A percentile compares a stretch with the other conserved stretches of the same genome.
phyloP scores from a whole-genome alignment of 2,888 invertebrate species.

The Eristalinus aeneus region DNA sequence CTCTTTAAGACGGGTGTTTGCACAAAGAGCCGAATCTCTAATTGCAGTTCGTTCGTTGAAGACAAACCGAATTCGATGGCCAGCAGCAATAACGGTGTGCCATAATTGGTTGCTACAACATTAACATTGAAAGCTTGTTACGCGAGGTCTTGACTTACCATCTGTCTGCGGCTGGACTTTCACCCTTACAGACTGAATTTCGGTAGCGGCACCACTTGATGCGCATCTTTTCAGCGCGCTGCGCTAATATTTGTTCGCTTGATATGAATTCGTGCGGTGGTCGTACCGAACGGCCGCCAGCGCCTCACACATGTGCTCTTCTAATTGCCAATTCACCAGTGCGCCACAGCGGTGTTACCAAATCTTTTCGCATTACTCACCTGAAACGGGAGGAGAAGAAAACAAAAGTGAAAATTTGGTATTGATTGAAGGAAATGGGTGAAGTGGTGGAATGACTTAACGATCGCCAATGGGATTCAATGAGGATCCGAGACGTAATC shows the following conservation, averaged over 20 bases:
- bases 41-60: constrained; percentile 15
- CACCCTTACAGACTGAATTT: constrained; percentile 18
- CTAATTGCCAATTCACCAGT: background rate
- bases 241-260: constrained; percentile 23
- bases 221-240: constrained; percentile 12
- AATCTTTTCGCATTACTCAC: constrained; percentile 46
- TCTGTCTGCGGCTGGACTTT: constrained; percentile 9
- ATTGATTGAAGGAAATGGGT: constrained; percentile 31
- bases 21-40: constrained; percentile 17
- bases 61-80: background rate
- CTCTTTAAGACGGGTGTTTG: background rate
- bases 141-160: background rate
- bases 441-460: constrained; percentile 19
- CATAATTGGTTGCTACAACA: constrained; percentile 38
- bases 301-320: background rate
- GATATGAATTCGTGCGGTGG: no score
- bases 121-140: constrained; percentile 1
- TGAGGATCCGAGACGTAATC: background rate
- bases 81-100: constrained; percentile 16
- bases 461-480: background rate
- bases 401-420: constrained; percentile 51
- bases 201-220: background rate
- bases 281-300: background rate
- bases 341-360: background rate
- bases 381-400: constrained; percentile 46